Evolutionary conservation across 2,113 vertebrate genomes (phyloP).

Genomic region (Microcebus tavaratra): DNA sequence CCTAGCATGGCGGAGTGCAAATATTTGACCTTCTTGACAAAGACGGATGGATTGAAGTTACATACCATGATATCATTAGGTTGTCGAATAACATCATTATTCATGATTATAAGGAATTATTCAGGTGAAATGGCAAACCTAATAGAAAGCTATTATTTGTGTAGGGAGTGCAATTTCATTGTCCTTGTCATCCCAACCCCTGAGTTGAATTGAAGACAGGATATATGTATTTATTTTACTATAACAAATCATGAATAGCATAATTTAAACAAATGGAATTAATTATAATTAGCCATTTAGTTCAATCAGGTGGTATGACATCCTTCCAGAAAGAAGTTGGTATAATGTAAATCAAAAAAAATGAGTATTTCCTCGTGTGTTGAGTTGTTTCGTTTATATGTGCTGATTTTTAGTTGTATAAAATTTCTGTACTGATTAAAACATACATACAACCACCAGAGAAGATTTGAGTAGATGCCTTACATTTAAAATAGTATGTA

Average conservation of each 20-base stretch:
- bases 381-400: not conserved
- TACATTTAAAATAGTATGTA: not conserved
- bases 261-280: slow-evolving; percentile 84
- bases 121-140: slow-evolving; percentile 88
- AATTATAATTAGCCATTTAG: slow-evolving; percentile 79
- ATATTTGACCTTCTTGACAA: slow-evolving; percentile 91
- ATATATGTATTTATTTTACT: slow-evolving; percentile 81
- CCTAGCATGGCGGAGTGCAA: slow-evolving; percentile 82
- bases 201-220: slow-evolving; percentile 76
- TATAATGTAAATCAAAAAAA: slow-evolving; percentile 43
- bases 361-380: slow-evolving; percentile 33
- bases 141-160: slow-evolving; percentile 88
- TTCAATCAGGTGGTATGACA: slow-evolving; percentile 64
- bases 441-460: not conserved
- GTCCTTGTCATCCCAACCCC: slow-evolving; percentile 81
- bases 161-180: slow-evolving; percentile 80
- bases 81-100: slow-evolving; percentile 92
- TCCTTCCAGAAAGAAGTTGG: slow-evolving; percentile 49
- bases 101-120: slow-evolving; percentile 92
- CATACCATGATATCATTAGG: slow-evolving; percentile 87
- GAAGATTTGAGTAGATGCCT: not conserved
- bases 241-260: slow-evolving; percentile 76
- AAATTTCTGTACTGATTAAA: not conserved
- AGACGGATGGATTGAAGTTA: slow-evolving; percentile 89
- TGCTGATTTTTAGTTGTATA: slow-evolving; percentile 15